Evolutionary conservation across 2,113 vertebrate genomes (phyloP).

Genomic region (Plotosus lineatus): DNA sequence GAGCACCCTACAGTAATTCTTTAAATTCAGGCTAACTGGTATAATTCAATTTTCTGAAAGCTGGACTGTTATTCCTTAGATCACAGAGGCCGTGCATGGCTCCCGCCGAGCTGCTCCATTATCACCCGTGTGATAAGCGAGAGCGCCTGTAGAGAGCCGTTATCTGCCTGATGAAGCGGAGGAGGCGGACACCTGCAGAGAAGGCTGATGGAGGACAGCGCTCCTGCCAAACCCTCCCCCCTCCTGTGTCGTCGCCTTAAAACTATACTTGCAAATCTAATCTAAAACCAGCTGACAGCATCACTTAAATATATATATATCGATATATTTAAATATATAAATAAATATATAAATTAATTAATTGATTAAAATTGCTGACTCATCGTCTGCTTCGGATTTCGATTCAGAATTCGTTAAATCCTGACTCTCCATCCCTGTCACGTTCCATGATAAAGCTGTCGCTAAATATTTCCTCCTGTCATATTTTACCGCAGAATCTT

Average conservation of each 20-base stretch:
- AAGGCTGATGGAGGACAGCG: constrained; percentile 29
- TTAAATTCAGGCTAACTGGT: not conserved
- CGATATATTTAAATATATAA: too few species aligned
- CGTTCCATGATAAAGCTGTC: constrained; percentile 12
- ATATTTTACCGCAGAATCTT: constrained; percentile 24
- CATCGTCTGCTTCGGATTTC: not conserved
- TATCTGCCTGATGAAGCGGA: constrained; percentile 59
- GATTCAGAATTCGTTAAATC: not conserved
- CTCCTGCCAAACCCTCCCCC: constrained; percentile 6
- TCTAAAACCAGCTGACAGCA: not conserved
- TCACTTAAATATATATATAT: too few species aligned
- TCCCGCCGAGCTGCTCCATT: constrained; percentile 47
- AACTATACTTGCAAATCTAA: not conserved
- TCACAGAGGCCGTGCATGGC: constrained; percentile 38
- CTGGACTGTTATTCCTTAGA: constrained; percentile 37
- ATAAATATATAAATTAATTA: too few species aligned
- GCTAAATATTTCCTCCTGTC: constrained; percentile 37
- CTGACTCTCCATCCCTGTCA: not conserved
- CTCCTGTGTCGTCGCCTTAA: not conserved
- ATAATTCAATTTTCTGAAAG: not conserved
- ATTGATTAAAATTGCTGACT: too few species aligned
- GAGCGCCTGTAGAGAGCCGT: constrained; percentile 45
- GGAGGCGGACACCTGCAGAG: constrained; percentile 57
- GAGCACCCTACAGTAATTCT: not conserved
- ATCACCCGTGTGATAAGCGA: constrained; percentile 47